These are phyloP conservation scores for Mustela nigripes DNA, from an alignment of 2,113 vertebrate genomes.

Conservation along the genomic window DNA sequence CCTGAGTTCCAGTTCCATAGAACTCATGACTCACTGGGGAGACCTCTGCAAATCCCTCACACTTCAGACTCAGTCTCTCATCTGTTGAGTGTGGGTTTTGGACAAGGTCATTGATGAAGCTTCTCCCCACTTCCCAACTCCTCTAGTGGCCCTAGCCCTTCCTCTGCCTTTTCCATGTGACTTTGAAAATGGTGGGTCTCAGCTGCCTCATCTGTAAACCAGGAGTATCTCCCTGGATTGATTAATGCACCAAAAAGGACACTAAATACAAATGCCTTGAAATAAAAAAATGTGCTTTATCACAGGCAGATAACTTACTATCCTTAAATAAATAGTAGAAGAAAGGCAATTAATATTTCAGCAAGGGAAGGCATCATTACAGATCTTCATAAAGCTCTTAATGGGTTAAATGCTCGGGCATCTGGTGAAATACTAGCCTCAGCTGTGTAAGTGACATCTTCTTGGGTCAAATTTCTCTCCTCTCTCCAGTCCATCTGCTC, in stretches of 20 bases:
- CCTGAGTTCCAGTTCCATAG: not conserved
- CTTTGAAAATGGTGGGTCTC: not conserved
- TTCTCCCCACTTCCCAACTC: not conserved
- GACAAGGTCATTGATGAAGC: not conserved
- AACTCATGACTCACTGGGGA: not conserved
- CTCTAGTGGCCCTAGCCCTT: not conserved
- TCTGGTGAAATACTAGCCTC: slow-evolving; percentile 95
- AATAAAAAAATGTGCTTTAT: slow-evolving; percentile 6
- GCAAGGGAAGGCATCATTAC: slow-evolving; percentile 61
- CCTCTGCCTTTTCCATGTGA: not conserved
- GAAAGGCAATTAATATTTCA: slow-evolving; percentile 22
- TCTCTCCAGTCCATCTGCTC: slow-evolving; percentile 92
- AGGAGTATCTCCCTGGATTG: not conserved
- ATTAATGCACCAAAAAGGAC: not conserved
- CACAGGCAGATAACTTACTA: not conserved
- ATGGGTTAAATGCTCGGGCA: slow-evolving; percentile 92
- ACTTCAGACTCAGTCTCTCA: not conserved
- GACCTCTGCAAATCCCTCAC: not conserved
- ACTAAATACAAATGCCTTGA: not conserved
- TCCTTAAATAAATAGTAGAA: slow-evolving; percentile 12
- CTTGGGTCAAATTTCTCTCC: slow-evolving; percentile 93
- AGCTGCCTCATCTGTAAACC: not conserved
- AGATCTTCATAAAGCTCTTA: slow-evolving; percentile 83
- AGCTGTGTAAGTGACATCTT: slow-evolving; percentile 95
- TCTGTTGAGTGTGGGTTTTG: not conserved